Percentiles rank a stretch among this genome's conserved stretches.
phyloP scores from a whole-genome alignment of 2,113 vertebrate genomes.

The Panthera tigris region DNA sequence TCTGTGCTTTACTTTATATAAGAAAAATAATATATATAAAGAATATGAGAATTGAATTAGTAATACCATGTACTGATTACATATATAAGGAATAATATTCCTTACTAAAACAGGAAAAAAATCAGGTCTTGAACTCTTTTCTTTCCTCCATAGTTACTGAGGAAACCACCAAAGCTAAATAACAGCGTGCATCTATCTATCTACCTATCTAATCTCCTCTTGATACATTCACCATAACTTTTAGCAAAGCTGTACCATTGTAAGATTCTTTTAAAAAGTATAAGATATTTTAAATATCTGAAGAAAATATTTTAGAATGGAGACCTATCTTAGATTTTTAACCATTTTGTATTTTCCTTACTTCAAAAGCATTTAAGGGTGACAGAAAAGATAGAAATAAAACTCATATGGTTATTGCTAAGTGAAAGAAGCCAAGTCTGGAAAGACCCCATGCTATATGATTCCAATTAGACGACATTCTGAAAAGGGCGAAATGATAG shows the following conservation, averaged over 20 bases:
- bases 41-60: not conserved
- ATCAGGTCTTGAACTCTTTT: not conserved
- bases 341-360: not conserved
- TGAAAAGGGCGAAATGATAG: not conserved
- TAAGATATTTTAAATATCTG: not conserved
- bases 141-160: not conserved
- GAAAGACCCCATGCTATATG: not conserved
- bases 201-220: not conserved
- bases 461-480: not conserved
- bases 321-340: not conserved
- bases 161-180: not conserved
- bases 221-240: not conserved
- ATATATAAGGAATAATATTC: not conserved
- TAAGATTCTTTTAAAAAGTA: slow-evolving; percentile 4
- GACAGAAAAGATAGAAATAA: not conserved
- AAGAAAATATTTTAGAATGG: not conserved
- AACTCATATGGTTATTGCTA: not conserved
- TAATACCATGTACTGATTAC: not conserved
- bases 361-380: not conserved
- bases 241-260: not conserved
- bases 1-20: not conserved
- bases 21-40: not conserved
- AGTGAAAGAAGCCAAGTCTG: not conserved
- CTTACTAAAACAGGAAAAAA: not conserved
- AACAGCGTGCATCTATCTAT: not conserved